Base-by-base conservation (phyloP, 2,797 vertebrate genomes). In the Babyrousa celebensis region DNA sequence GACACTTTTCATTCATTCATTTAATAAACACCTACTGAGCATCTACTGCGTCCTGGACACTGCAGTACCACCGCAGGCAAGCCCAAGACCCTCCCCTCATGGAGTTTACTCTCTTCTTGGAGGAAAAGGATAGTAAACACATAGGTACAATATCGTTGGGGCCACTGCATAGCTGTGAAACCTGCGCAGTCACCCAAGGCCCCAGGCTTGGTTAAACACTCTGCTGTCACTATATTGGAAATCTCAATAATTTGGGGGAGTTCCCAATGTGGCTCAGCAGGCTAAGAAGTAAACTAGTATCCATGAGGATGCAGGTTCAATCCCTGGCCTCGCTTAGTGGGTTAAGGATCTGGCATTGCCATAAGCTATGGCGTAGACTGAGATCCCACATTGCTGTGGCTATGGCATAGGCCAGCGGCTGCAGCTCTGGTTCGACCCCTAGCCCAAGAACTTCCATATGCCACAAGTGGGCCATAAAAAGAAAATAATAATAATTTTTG, bases 201-300 rank as follows among this genome's bases (percentile, higher is more conserved):
- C 32, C 74, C 8, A 0, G 12, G 1, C 36, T 23, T 58, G 40
- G 27, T 60, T 40, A 5, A 43, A 11, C 1, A 16, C 17, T 32
- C 72, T 4, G 1, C 79, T n/a, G 54, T 43, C 27, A 4, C 70
- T 32, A 21, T 21, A 63, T 89, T 21, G 17, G 27, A 63, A 88
- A 29, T 74, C 40, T 85, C 75, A 60, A 12, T n/a, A 20, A 58
- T 48, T 67, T 6, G 43, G 43, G 43, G 43, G 43, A 48, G 43
- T 10, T 48, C 43, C 43, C 43, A 10, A 7, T 48, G 43, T 48
- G 43, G 43, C 43, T 48, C 43, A 48, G 43, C 43, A 48, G 43
- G 43, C 9, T 6, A 48, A 48, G 43, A 48, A 48, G 6, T 10
- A 48, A 10, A 48, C 43, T 48, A 48, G 43, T 48, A 48, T 48